Evolutionary conservation across 30 jellyfish, hydroid and myxozoan species (phyloP), one percentile per base, ranked within the genome.

Genomic region (Haliclystus octoradiatus): DNA sequence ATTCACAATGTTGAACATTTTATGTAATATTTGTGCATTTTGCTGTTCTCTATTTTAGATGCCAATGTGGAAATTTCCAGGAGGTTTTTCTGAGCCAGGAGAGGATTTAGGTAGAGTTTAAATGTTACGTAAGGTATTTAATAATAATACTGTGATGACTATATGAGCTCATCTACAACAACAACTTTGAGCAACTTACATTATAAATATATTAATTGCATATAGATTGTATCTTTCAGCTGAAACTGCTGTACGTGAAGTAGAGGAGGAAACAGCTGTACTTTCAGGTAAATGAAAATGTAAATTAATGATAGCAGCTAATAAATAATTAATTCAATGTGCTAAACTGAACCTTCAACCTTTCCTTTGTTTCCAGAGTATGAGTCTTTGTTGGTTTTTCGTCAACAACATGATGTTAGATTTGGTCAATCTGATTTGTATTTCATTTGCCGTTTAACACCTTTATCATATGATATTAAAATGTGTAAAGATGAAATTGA

Each of bases 1-100:
- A n/a, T n/a, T n/a, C n/a, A n/a, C n/a, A n/a, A n/a, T n/a, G n/a
- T n/a, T n/a, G n/a, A n/a, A n/a, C n/a, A n/a, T n/a, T n/a, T n/a
- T n/a, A n/a, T n/a, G n/a, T n/a, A n/a, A n/a, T n/a, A n/a, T n/a
- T n/a, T n/a, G n/a, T n/a, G n/a, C n/a, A n/a, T n/a, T n/a, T n/a
- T n/a, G n/a, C n/a, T n/a, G n/a, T n/a, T n/a, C n/a, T n/a, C n/a
- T n/a, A n/a, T 68, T 40, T 26, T 27, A 71, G 82, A 63, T 15
- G 76, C 47, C 82, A 31, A 65, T 25, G 80, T 85, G 96, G 96
- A 85, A 85, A 51, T 85, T 85, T 61, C 96, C 96, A 22, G 96
- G 96, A 4, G 96, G 96, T 28, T 85, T 72, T 69, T 66, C 96
- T 1, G 93, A 85, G 31, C 80, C 79, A 46, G 86, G 86, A 40